Evolutionary conservation across 2,113 vertebrate genomes (phyloP).

Genomic region (Tragelaphus strepsiceros): DNA sequence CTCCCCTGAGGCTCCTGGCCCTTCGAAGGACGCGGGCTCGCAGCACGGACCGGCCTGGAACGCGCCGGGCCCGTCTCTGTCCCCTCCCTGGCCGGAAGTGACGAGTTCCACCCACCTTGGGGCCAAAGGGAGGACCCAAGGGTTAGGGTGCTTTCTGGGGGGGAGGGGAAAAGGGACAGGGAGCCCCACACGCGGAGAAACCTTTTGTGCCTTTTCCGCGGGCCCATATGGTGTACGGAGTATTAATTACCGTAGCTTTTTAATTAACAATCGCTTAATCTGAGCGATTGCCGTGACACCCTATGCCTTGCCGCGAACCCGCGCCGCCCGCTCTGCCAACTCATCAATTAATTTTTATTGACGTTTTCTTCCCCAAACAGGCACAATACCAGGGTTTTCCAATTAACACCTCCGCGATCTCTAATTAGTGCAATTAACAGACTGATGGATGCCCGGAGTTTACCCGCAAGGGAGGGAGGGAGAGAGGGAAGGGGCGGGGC

Average conservation of each 20-base stretch:
- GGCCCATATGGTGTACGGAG: conserved; percentile 77
- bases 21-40: not conserved
- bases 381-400: conserved; percentile 81
- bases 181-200: conserved; percentile 46
- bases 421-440: conserved; percentile 95
- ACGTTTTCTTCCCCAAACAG: conserved; percentile 78
- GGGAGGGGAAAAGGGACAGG: not conserved
- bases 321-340: conserved; percentile 67
- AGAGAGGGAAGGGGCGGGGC: conserved; percentile 5
- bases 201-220: conserved; percentile 72
- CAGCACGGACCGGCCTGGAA: not conserved
- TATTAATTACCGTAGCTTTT: conserved; percentile 82
- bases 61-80: not conserved
- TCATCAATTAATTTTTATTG: conserved; percentile 84
- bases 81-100: conserved; percentile 20
- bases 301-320: conserved; percentile 71
- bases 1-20: conserved; percentile 2
- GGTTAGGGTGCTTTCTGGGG: not conserved
- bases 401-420: conserved; percentile 93
- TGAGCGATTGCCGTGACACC: conserved; percentile 79
- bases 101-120: not conserved
- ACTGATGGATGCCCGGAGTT: conserved; percentile 87
- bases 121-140: not conserved
- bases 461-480: conserved; percentile 72
- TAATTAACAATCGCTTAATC: conserved; percentile 84